A percentile compares a stretch with the other conserved stretches of the same genome.
Conservation (phyloP, 2,888 invertebrate species). For the Syrista parreyssii region DNA sequence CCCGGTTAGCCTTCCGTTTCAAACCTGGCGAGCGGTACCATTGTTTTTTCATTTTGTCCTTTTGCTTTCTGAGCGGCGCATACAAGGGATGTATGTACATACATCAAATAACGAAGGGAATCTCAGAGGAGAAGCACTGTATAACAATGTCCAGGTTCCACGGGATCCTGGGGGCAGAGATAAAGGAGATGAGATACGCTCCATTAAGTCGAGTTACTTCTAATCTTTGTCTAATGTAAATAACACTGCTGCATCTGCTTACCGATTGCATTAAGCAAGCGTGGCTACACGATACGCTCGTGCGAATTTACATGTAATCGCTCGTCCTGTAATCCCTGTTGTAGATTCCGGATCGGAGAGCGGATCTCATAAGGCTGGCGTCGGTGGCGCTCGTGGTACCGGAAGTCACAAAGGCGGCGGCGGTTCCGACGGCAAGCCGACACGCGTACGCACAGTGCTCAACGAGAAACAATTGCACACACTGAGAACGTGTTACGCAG, state of each 20-base stretch:
- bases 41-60: background rate
- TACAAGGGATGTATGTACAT: background rate
- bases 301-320: background rate
- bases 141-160: background rate
- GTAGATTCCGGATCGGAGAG: slow-evolving; percentile 94
- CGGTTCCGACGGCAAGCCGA: slow-evolving; percentile 91
- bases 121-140: background rate
- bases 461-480: slow-evolving; percentile 99
- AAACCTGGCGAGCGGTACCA: slow-evolving; percentile 3
- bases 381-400: slow-evolving; percentile 71
- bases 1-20: slow-evolving; percentile 35
- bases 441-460: slow-evolving; percentile 97
- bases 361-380: slow-evolving; percentile 83
- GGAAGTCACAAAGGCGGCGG: slow-evolving; percentile 69
- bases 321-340: background rate
- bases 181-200: background rate
- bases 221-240: background rate
- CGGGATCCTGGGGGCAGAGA: background rate
- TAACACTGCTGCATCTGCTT: background rate
- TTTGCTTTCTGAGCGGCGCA: background rate
- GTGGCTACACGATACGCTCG: background rate
- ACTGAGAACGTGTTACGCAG: slow-evolving; percentile 95
- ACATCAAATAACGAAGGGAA: background rate
- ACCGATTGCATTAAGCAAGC: background rate
- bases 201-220: background rate